phyloP scores from a whole-genome alignment of 2,888 invertebrate genomes.

The Drosophila paracracens region DNA sequence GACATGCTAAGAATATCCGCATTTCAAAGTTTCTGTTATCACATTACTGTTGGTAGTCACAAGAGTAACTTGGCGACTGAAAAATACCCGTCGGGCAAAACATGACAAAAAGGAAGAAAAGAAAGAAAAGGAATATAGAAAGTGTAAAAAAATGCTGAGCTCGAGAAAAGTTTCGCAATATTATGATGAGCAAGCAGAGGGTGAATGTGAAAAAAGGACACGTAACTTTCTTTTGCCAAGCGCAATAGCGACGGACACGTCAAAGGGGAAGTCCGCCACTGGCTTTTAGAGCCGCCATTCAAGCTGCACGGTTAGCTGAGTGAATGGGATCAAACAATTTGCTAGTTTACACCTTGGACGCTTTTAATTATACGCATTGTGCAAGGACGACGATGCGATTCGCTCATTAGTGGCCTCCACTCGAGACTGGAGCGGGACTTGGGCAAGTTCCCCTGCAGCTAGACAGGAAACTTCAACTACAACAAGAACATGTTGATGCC shows the following conservation, averaged over 20 bases:
- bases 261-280: constrained; percentile 2
- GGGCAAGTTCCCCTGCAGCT: constrained; percentile 5
- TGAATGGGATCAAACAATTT: constrained; percentile 80
- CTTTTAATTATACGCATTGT: constrained; percentile 79
- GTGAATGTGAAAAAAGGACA: constrained; percentile 26
- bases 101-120: constrained; percentile 19
- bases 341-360: constrained; percentile 80
- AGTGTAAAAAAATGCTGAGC: constrained; percentile 67
- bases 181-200: constrained; percentile 69
- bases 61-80: constrained; percentile 52
- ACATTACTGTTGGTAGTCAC: constrained; percentile 62
- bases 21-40: constrained; percentile 48
- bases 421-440: constrained; percentile 15
- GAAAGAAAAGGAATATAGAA: constrained; percentile 30
- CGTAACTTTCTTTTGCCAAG: constrained; percentile 8
- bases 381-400: constrained; percentile 30
- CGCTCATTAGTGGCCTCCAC: constrained; percentile 66
- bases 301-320: constrained; percentile 41
- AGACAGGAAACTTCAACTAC: constrained; percentile 51
- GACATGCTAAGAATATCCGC: constrained; percentile 36
- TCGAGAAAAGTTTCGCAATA: constrained; percentile 69
- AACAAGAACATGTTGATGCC: constrained; percentile 57
- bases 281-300: constrained; percentile 18
- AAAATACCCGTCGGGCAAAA: constrained; percentile 53
- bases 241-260: constrained; percentile 7